Evolutionary conservation across 2,888 invertebrate species (phyloP), one percentile per base, ranked within the genome.

Genomic region (Gasteruption jaculator): DNA sequence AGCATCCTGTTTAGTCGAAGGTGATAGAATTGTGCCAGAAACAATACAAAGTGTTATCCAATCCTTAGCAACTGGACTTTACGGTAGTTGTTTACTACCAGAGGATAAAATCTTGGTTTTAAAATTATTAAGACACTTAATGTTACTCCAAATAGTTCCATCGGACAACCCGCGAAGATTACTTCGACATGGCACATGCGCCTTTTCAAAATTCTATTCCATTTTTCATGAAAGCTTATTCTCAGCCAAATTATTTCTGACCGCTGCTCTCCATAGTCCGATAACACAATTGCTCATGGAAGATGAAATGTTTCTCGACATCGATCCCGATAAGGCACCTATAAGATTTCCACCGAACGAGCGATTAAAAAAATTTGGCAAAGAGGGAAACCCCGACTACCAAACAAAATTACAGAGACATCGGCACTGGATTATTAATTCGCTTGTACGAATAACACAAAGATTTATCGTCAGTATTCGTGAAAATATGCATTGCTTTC

Each of bases 231-330:
- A 96, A 61, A 86, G 87, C 1, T 80, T 94, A 56, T 86, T 91
- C 56, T 87, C 93, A 0, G 91, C 94, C 1, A 88, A 93, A 56
- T 82, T 94, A 58, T 97, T 96, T 73, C 79, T 99, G 15, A 87
- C 92, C 3, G 90, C 94, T 1, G 90, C 94, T 0, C 76, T 97
- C 8, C 89, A 93, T 69, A 85, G 85, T 30, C 94, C 97, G 0
- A 86, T 97, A 35, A 87, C 95, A 82, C 81, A 86, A 38, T 80
- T 96, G 30, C 76, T 97, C 25, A 88, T 89, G 68, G 91, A 91
- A 55, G 91, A 91, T 61, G 93, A 95, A 64, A 84, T 85, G 72
- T 91, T 88, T 71, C 77, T 95, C 37, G 95, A 96, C 65, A 83
- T 93, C 22, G 94, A 96, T 71, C 90, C 92, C 0, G 84, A 86